phyloP scores from a whole-genome alignment of 92 coral and sea anemone genomes.

The Muricea muricata region DNA sequence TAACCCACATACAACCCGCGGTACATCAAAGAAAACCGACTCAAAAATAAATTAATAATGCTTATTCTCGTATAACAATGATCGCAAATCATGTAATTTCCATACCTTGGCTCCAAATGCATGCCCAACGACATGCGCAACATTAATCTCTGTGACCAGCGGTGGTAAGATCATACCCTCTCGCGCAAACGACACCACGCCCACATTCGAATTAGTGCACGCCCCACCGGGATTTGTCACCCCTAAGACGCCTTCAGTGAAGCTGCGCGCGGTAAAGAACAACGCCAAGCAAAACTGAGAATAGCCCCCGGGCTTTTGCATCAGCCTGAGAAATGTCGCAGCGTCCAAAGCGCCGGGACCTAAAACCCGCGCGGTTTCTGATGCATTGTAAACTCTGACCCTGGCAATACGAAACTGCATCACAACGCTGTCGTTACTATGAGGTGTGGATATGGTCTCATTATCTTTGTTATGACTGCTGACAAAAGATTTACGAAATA shows the following conservation, averaged over 20 bases:
- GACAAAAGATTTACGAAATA: slow-evolving; percentile 72
- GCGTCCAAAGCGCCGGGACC: neutral
- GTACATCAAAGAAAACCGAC: no score
- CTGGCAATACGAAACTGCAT: slow-evolving; percentile 80
- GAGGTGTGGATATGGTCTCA: neutral
- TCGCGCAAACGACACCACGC: slow-evolving; percentile 79
- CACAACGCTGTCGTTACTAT: slow-evolving; percentile 6
- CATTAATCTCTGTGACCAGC: slow-evolving; percentile 82
- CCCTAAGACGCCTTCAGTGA: slow-evolving; percentile 88
- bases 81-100: no score
- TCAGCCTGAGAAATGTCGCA: neutral
- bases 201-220: slow-evolving; percentile 72
- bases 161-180: slow-evolving; percentile 85
- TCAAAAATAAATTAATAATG: no score
- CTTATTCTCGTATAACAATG: no score
- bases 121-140: slow-evolving; percentile 96
- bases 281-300: slow-evolving; percentile 80
- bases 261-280: slow-evolving; percentile 86
- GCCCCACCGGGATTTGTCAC: slow-evolving; percentile 85
- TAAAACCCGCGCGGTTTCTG: neutral
- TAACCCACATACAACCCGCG: no score
- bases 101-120: slow-evolving; percentile 92
- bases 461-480: slow-evolving; percentile 45
- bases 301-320: slow-evolving; percentile 53
- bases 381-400: slow-evolving; percentile 65